Evolutionary conservation across 2,797 vertebrate species (phyloP).

Genomic region (Premnoplex brunnescens): DNA sequence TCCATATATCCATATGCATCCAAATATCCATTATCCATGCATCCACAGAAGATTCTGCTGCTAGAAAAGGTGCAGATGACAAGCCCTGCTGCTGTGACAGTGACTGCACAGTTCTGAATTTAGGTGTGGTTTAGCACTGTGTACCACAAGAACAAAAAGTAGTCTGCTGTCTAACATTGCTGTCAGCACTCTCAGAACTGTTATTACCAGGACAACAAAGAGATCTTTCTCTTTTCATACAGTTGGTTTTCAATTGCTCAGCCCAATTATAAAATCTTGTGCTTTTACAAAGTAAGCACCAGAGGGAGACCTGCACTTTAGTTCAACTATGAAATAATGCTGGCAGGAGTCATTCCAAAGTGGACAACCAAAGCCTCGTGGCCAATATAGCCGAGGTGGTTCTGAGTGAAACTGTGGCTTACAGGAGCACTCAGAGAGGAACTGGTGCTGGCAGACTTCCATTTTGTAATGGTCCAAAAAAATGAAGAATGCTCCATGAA

Average conservation of each 20-base stretch:
- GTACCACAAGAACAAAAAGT: not conserved
- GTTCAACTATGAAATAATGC: conserved; percentile 17
- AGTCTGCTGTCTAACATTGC: not conserved
- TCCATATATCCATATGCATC: not conserved
- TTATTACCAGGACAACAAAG: conserved; percentile 27
- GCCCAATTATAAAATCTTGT: conserved; percentile 47
- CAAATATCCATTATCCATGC: not conserved
- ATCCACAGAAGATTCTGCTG: not conserved
- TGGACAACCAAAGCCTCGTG: conserved; percentile 13
- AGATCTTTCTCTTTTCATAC: conserved; percentile 39
- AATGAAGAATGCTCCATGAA: not conserved
- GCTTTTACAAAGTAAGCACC: conserved; percentile 61
- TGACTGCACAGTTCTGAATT: not conserved
- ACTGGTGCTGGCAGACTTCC: not conserved
- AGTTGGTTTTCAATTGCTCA: conserved; percentile 4
- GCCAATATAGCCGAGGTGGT: not conserved
- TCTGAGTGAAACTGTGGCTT: not conserved
- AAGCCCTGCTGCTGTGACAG: not conserved
- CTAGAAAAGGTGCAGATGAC: not conserved
- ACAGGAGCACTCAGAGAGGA: not conserved
- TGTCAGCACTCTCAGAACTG: not conserved
- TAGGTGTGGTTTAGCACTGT: not conserved
- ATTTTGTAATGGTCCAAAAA: not conserved
- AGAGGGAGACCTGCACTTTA: conserved; percentile 66
- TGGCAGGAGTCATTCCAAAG: conserved; percentile 7